Evolutionary conservation across 2,888 invertebrate genomes (phyloP), one percentile per base, ranked within the genome.

Genomic region (Cantharis rufa): DNA sequence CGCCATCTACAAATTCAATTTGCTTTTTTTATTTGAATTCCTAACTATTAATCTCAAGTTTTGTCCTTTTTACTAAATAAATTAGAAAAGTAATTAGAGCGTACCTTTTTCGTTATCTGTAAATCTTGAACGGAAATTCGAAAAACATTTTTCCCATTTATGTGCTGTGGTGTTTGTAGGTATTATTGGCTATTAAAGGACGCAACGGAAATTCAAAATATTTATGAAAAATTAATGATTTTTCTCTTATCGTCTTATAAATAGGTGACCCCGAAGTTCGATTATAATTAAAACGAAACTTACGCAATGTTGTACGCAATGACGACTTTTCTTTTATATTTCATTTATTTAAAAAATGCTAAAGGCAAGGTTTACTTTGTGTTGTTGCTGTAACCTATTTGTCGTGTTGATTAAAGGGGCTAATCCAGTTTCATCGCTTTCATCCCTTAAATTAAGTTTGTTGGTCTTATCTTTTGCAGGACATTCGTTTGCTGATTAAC

Each of bases 151-250:
- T 75, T 74, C 74, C 71, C 80, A 79, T 82, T 81, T 78, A 70
- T 71, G 73, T 79, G 78, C 82, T 83, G 83, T 84, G 83, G 79
- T 82, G 83, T 82, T 74, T 77, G 79, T n/a, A n/a, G n/a, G n/a
- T 83, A 84, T 84, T 85, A 85, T 85, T 85, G 84, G 83, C 85
- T 85, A 85, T 85, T 85, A 85, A 83, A 83, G 83, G 83, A 82
- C 83, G 82, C 82, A 81, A 83, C 84, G 86, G 86, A 86, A 86
- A 86, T 86, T 86, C 84, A 84, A 85, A 85, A 83, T 84, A 83
- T 83, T 84, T 83, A 84, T 84, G 82, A 82, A 83, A 82, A 81
- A 80, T 48, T 5, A n/a, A 48, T n/a, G 4, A 63, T 16, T 63
- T 21, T 63, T 16, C 63, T 11, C 63, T 18, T 16, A 15, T 10